phyloP scores from a whole-genome alignment of 1,140 invertebrate genomes.

The Cydia splendana region DNA sequence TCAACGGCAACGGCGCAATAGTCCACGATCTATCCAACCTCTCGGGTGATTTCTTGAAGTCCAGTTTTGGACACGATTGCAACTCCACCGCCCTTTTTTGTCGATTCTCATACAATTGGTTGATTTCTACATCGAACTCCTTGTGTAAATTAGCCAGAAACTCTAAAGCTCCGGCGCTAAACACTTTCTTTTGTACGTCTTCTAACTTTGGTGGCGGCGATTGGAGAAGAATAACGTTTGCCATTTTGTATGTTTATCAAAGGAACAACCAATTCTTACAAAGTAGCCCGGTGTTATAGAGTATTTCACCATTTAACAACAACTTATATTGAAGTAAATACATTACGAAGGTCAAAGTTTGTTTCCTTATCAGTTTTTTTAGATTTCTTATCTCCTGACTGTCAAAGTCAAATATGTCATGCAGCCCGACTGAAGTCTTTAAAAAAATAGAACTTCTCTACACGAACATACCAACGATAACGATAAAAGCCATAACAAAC shows the following conservation, averaged over 20 bases:
- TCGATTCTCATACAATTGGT: constrained; percentile 70
- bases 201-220: constrained; percentile 76
- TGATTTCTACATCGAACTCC: constrained; percentile 73
- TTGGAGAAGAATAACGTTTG: constrained; percentile 65
- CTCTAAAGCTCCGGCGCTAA: constrained; percentile 63
- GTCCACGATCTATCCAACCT: constrained; percentile 77
- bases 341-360: constrained; percentile 27
- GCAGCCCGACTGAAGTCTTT: no score
- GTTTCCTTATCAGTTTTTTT: constrained; percentile 5
- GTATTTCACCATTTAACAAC: neutral
- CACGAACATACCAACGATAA: no score
- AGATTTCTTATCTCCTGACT: neutral
- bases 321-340: constrained; percentile 16
- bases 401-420: no score
- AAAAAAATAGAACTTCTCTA: no score
- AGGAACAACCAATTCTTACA: neutral
- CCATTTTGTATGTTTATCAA: constrained; percentile 45
- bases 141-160: constrained; percentile 74
- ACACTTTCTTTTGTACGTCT: constrained; percentile 74
- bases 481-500: no score
- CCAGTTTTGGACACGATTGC: constrained; percentile 48
- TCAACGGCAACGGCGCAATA: constrained; percentile 77
- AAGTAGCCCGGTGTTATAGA: neutral
- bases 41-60: constrained; percentile 62
- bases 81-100: constrained; percentile 57